Percentiles rank a stretch among this genome's conserved stretches.
Evolutionary conservation across 2,888 invertebrate genomes (phyloP).

Genomic region (Pseudolycoriella hygida): DNA sequence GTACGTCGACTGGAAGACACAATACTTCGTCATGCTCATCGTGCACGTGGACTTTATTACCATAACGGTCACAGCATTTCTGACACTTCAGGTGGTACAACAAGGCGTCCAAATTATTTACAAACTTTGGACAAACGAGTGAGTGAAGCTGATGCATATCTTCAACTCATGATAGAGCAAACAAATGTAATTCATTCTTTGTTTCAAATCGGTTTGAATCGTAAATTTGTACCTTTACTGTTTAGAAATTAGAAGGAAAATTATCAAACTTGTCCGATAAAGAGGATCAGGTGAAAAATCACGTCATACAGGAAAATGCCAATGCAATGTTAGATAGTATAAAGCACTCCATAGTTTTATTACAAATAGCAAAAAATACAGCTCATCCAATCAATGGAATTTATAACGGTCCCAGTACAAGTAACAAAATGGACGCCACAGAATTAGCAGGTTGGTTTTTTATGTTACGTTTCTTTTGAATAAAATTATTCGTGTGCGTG

Average conservation of each 20-base stretch:
- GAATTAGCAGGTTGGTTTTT: not conserved
- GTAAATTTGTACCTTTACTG: conserved; percentile 5
- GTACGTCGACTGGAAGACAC: conserved; percentile 89
- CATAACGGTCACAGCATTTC: conserved; percentile 24
- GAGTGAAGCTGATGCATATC: conserved; percentile 87
- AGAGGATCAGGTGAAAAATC: conserved; percentile 48
- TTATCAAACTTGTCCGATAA: conserved; percentile 42
- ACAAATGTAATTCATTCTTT: conserved; percentile 28
- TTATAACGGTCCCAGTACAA: conserved; percentile 45
- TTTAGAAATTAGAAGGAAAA: conserved; percentile 48
- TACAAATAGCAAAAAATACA: conserved; percentile 96
- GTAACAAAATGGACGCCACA: conserved; percentile 9
- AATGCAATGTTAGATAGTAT: conserved; percentile 89
- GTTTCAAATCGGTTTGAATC: conserved; percentile 2
- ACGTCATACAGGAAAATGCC: conserved; percentile 52
- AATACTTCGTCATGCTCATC: conserved; percentile 64
- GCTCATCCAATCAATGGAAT: conserved; percentile 82
- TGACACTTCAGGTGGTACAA: conserved; percentile 17
- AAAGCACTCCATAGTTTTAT: conserved; percentile 93
- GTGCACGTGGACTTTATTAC: conserved; percentile 26
- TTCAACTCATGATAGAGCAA: conserved; percentile 90
- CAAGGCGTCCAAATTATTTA: conserved; percentile 27
- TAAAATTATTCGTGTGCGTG: no score
- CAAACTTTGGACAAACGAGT: conserved; percentile 76
- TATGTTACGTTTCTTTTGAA: not conserved